These are phyloP conservation scores for Vicugna pacos DNA, from an alignment of 2,113 vertebrate genomes.

Conservation along the genomic window DNA sequence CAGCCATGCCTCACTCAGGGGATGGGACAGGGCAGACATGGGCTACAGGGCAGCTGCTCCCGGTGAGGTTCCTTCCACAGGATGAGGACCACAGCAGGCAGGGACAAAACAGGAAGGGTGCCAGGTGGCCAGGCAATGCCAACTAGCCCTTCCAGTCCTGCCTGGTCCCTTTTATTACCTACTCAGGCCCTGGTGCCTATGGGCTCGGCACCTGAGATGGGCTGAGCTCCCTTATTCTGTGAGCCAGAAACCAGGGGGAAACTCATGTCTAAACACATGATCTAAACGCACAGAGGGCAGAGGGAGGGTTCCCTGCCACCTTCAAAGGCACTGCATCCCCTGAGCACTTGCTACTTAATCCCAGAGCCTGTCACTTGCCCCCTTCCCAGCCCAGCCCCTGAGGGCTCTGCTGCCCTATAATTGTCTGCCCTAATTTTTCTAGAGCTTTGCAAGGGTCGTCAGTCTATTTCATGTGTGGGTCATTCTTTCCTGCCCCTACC, in stretches of 20 bases:
- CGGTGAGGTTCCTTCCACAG: background rate
- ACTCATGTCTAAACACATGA: background rate
- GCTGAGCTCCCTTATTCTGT: background rate
- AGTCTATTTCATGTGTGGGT: background rate
- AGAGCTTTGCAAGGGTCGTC: background rate
- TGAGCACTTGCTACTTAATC: too few species aligned
- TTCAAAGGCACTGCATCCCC: background rate
- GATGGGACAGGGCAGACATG: rapidly evolving
- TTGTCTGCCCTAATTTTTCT: background rate
- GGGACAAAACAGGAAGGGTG: background rate
- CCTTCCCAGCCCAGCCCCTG: background rate
- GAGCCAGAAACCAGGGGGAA: background rate
- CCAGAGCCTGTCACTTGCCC: background rate
- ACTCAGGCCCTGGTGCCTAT: background rate
- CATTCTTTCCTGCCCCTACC: background rate
- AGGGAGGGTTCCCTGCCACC: background rate
- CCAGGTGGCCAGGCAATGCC: background rate
- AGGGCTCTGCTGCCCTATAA: background rate
- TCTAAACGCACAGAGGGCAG: background rate
- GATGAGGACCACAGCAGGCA: background rate
- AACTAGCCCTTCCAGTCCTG: background rate
- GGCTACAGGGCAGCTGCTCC: background rate
- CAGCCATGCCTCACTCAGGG: background rate
- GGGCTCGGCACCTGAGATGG: background rate
- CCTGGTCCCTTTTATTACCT: background rate